Conservation (phyloP, 1,140 invertebrate genomes). For the Sycophila sp. region DNA sequence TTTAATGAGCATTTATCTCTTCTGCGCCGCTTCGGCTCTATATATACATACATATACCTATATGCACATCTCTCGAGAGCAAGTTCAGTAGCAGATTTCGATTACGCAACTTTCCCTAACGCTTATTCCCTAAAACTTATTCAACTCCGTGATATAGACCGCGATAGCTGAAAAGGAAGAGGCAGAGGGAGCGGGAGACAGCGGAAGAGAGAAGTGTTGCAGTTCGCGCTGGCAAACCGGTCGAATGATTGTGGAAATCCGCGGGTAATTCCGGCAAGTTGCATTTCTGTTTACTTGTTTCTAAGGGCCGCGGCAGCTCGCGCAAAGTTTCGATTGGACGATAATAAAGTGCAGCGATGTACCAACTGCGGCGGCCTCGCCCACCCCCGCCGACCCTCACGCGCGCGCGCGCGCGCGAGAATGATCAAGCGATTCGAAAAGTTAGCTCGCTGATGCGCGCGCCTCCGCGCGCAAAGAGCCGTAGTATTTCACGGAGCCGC, state of each 20-base stretch:
- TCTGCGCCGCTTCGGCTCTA: background rate
- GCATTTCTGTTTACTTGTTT: conserved; percentile 27
- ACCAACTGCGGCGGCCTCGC: background rate
- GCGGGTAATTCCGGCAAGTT: conserved; percentile 13
- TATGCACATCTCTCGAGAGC: too few relatives aligned
- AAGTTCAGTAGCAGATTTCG: conserved; percentile 32
- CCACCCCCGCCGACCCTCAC: too few relatives aligned
- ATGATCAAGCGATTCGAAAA: conserved; percentile 34
- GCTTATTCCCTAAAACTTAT: conserved; percentile 33
- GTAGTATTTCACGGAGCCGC: background rate
- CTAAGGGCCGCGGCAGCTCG: background rate
- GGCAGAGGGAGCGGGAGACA: background rate
- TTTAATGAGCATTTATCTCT: conserved; percentile 35
- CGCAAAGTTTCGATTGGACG: conserved; percentile 28
- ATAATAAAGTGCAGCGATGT: conserved; percentile 19
- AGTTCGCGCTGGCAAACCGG: background rate
- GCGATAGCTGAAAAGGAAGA: background rate
- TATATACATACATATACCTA: background rate
- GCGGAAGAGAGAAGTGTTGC: background rate
- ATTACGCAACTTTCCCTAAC: conserved; percentile 35
- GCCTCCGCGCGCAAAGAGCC: background rate
- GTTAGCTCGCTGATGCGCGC: background rate
- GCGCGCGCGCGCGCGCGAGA: background rate
- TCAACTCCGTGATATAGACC: conserved; percentile 19
- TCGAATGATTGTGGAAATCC: conserved; percentile 31